phyloP scores from a whole-genome alignment of 2,888 invertebrate species.

The Bombyx huttoni region DNA sequence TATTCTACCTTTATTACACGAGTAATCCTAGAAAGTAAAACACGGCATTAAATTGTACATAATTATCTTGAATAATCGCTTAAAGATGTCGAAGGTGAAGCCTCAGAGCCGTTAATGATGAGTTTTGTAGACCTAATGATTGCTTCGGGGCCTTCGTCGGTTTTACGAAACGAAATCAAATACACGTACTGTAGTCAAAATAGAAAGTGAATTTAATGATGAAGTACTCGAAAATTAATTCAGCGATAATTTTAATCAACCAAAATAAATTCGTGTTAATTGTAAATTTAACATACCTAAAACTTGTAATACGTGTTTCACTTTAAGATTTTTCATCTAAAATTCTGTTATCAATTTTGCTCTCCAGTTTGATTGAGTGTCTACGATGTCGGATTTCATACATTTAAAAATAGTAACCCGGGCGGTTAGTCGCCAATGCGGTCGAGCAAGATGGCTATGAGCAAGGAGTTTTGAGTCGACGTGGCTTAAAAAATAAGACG shows the following conservation, averaged over 20 bases:
- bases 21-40: too few relatives aligned
- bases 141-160: background rate
- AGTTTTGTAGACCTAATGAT: background rate
- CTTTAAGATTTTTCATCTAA: background rate
- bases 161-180: background rate
- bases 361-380: background rate
- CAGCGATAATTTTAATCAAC: too few relatives aligned
- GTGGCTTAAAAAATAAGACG: too few relatives aligned
- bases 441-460: too few relatives aligned
- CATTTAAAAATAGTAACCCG: too few relatives aligned
- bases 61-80: background rate
- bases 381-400: too few relatives aligned
- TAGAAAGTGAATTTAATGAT: background rate
- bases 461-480: too few relatives aligned
- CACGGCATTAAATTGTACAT: background rate
- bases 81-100: background rate
- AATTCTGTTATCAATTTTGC: background rate
- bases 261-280: too few relatives aligned
- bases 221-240: too few relatives aligned
- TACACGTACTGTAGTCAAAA: background rate
- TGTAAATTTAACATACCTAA: too few relatives aligned
- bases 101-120: background rate
- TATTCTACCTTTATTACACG: background rate
- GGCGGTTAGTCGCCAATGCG: too few relatives aligned
- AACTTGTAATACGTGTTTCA: background rate